A percentile compares a stretch with the other conserved stretches of the same genome.
These are phyloP conservation scores for Diarsia rubi DNA, from an alignment of 2,888 invertebrate species.

Conservation along the genomic window DNA sequence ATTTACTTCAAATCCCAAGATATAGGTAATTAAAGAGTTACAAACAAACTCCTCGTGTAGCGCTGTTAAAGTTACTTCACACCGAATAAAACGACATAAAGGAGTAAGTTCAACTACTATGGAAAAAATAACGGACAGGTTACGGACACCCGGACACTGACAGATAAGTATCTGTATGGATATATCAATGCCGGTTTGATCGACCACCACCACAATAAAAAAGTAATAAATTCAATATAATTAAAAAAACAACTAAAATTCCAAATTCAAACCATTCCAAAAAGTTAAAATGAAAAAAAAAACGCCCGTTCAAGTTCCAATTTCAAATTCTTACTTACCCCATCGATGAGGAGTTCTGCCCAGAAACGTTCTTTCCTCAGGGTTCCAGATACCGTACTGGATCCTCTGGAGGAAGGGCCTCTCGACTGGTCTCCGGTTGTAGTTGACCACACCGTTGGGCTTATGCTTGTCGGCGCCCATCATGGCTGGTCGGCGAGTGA, in stretches of 20 bases:
- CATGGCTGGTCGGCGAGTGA: constrained; percentile 60
- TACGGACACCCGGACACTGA: not conserved
- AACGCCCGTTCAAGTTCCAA: constrained; percentile 2
- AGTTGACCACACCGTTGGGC: constrained; percentile 84
- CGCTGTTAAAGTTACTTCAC: not conserved
- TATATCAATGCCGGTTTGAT: not conserved
- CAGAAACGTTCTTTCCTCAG: constrained; percentile 91
- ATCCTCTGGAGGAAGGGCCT: constrained; percentile 82
- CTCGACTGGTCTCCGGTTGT: constrained; percentile 83
- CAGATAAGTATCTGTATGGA: not conserved
- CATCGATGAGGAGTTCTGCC: constrained; percentile 92
- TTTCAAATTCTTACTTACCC: constrained; percentile 89
- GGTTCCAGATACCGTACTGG: constrained; percentile 90
- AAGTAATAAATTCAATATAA: not conserved
- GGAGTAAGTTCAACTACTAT: not conserved
- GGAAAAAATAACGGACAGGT: not conserved
- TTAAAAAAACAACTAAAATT: not conserved
- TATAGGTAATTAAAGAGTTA: not conserved
- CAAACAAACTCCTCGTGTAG: not conserved
- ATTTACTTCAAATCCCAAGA: not conserved
- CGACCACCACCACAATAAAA: not conserved
- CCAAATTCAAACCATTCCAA: not conserved
- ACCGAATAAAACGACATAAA: not conserved
- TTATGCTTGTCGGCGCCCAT: constrained; percentile 88
- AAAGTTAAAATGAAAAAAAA: not conserved